Evolutionary conservation across 2,113 vertebrate genomes (phyloP).

Genomic region (Orientallactaga bullata): DNA sequence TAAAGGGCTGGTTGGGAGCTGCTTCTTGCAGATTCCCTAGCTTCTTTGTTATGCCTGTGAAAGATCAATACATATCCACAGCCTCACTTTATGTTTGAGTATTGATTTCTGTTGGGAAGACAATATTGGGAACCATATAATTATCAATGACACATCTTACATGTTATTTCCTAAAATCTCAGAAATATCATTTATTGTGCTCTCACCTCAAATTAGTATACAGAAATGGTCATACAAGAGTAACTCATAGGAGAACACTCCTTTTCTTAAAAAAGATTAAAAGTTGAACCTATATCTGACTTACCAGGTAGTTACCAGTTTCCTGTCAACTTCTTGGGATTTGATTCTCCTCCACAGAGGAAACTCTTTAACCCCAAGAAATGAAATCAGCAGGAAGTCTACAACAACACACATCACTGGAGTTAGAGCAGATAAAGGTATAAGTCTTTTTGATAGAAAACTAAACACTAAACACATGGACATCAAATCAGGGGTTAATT

Average conservation of each 20-base stretch:
- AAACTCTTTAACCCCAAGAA: background rate
- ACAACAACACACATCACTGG: background rate
- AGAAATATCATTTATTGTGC: background rate
- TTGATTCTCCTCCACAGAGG: accelerated
- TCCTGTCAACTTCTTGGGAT: background rate
- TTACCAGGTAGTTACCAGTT: background rate
- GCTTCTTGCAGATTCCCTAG: background rate
- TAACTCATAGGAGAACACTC: background rate
- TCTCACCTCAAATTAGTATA: too few species aligned
- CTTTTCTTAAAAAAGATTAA: background rate
- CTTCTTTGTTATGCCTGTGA: background rate
- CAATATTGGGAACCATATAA: background rate
- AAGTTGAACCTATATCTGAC: background rate
- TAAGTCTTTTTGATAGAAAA: background rate
- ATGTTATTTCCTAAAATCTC: background rate
- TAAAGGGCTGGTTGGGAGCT: background rate
- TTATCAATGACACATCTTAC: accelerated
- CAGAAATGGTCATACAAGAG: too few species aligned
- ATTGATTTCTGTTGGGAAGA: background rate
- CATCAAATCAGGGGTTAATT: background rate
- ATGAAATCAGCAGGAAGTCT: background rate
- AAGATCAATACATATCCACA: background rate
- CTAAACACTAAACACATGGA: background rate
- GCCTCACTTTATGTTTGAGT: background rate
- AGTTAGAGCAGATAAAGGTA: background rate